phyloP scores from a whole-genome alignment of 2,888 invertebrate genomes.

The Arge pagana region DNA sequence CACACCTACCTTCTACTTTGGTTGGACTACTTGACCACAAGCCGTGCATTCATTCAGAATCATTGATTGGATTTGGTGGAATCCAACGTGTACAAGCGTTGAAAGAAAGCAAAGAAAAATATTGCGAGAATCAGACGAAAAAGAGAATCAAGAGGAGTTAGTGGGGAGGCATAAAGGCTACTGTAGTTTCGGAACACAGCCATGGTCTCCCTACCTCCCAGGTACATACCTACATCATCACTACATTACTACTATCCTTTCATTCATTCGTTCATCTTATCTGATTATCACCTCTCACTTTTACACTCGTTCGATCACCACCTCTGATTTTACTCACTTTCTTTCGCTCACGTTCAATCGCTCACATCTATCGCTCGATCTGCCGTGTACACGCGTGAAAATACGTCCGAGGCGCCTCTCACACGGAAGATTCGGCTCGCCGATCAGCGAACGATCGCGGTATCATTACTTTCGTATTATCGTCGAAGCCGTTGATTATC shows the following conservation, averaged over 20 bases:
- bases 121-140: slow-evolving; percentile 27
- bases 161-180: slow-evolving; percentile 53
- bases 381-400: slow-evolving; percentile 17
- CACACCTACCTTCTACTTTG: slow-evolving; percentile 38
- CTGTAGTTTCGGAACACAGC: slow-evolving; percentile 68
- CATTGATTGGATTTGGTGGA: slow-evolving; percentile 51
- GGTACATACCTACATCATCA: slow-evolving; percentile 61
- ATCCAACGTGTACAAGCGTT: slow-evolving; percentile 44
- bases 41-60: slow-evolving; percentile 48
- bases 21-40: slow-evolving; percentile 49
- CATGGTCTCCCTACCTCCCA: slow-evolving; percentile 69
- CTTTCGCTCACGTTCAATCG: not conserved
- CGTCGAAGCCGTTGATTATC: too few relatives aligned
- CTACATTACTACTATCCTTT: slow-evolving; percentile 34
- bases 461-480: too few relatives aligned
- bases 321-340: not conserved
- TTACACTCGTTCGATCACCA: slow-evolving; percentile 1
- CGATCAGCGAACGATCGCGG: too few relatives aligned
- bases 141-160: slow-evolving; percentile 45
- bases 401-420: slow-evolving; percentile 4
- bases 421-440: too few relatives aligned
- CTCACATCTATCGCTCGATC: not conserved
- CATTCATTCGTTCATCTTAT: slow-evolving; percentile 11
- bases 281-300: slow-evolving; percentile 14
- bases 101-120: slow-evolving; percentile 35